phyloP scores from a whole-genome alignment of 2,797 vertebrate species.

The Oreochromis mossambicus region DNA sequence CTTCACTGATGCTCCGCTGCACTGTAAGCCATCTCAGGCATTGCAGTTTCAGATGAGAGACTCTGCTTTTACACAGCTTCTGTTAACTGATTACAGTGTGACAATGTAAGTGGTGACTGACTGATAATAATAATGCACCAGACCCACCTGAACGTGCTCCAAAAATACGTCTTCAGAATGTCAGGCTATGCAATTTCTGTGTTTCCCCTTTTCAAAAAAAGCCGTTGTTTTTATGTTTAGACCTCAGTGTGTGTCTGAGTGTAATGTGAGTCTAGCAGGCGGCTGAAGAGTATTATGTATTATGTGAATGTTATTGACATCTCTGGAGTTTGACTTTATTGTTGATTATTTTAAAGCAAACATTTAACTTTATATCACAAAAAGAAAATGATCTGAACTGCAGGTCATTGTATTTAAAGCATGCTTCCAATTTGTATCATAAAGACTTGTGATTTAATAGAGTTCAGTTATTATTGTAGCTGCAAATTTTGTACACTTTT shows the following conservation, averaged over 20 bases:
- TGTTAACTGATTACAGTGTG: background rate
- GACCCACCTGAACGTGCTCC: background rate
- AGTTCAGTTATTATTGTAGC: background rate
- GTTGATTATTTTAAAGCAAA: background rate
- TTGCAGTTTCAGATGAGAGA: background rate
- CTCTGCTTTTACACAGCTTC: background rate
- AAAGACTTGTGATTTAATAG: slow-evolving; percentile 7
- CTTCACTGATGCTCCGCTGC: background rate
- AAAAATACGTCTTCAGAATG: background rate
- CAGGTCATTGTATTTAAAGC: slow-evolving; percentile 11
- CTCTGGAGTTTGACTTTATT: background rate
- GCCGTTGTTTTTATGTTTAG: background rate
- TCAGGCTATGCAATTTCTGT: background rate
- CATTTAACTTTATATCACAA: background rate
- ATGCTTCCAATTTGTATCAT: slow-evolving; percentile 19
- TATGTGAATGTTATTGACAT: slow-evolving; percentile 11
- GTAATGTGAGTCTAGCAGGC: background rate
- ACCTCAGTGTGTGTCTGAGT: background rate
- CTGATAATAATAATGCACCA: background rate
- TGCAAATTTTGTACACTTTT: slow-evolving; percentile 51
- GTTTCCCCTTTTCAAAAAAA: background rate
- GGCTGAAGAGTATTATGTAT: slow-evolving; percentile 14
- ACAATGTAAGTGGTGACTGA: background rate
- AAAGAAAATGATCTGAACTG: background rate
- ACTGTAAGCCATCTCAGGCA: background rate